Evolutionary conservation across 1,140 invertebrate species (phyloP).

Genomic region (Bombyx mori): ASM3026992v2 NC_085121.1:7758001-7758500

Average conservation of each 20-base stretch:
- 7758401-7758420: neutral
- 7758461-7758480: no score
- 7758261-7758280: neutral
- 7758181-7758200: slow-evolving; percentile 95
- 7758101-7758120: slow-evolving; percentile 95
- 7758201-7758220: slow-evolving; percentile 98
- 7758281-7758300: no score
- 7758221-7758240: slow-evolving; percentile 98
- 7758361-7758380: neutral
- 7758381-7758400: neutral
- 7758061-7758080: slow-evolving; percentile 94
- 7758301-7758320: no score
- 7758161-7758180: slow-evolving; percentile 95
- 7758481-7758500: no score
- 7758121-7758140: slow-evolving; percentile 88
- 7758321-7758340: neutral
- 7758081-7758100: slow-evolving; percentile 97
- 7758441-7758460: no score
- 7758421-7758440: no score
- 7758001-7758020: no score
- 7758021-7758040: slow-evolving; percentile 89
- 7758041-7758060: slow-evolving; percentile 94
- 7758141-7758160: slow-evolving; percentile 74
- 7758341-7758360: neutral
- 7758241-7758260: slow-evolving; percentile 88